These are phyloP conservation scores for Perodicticus potto DNA, from an alignment of 2,797 vertebrate genomes.

Conservation along the genomic window DNA sequence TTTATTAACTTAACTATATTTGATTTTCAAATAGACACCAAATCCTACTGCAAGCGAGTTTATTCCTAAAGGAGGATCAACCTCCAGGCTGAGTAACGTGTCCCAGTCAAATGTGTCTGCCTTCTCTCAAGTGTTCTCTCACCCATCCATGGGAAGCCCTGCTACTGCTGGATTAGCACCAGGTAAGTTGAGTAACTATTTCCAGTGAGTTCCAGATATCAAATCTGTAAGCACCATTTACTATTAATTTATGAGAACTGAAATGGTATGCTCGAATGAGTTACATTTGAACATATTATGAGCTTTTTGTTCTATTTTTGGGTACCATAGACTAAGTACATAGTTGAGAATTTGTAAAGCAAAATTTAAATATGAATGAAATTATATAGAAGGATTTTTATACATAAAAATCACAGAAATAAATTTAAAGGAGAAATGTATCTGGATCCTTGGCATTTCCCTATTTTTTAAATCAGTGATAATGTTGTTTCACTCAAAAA, in stretches of 20 bases:
- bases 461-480: conserved; percentile 32
- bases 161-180: conserved; percentile 95
- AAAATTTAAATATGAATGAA: conserved; percentile 56
- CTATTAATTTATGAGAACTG: neutral
- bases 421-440: conserved; percentile 53
- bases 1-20: conserved; percentile 83
- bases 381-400: neutral
- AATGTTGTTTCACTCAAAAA: neutral
- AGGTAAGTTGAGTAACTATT: conserved; percentile 90
- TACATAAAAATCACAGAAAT: conserved; percentile 28
- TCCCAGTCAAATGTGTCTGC: conserved; percentile 95
- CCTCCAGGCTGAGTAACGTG: conserved; percentile 95
- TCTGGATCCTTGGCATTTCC: neutral
- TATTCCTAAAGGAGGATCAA: conserved; percentile 97
- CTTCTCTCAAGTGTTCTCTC: conserved; percentile 98
- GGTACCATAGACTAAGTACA: neutral
- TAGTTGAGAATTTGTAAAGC: conserved; percentile 52
- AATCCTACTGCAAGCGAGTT: conserved; percentile 99
- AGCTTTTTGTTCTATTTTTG: conserved; percentile 49
- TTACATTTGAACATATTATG: conserved; percentile 42
- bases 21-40: conserved; percentile 93
- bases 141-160: conserved; percentile 94
- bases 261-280: conserved; percentile 6
- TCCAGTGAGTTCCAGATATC: conserved; percentile 75
- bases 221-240: conserved; percentile 63